Conservation (phyloP, 2,888 invertebrate species). For the Orthonychiurus folsomi region DNA sequence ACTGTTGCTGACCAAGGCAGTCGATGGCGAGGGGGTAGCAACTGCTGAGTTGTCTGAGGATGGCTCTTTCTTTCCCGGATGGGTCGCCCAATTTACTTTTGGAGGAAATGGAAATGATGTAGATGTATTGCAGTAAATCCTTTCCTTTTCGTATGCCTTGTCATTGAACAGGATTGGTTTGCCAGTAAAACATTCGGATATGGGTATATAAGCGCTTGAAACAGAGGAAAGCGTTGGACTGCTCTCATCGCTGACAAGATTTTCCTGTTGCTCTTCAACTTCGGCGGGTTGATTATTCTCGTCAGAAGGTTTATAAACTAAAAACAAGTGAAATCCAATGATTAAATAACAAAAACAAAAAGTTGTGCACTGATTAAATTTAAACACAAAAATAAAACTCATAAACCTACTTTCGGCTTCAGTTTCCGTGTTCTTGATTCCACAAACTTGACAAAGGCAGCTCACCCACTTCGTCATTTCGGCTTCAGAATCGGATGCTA, state of each 20-base stretch:
- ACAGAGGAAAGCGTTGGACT: slow-evolving; percentile 42
- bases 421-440: slow-evolving; percentile 36
- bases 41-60: slow-evolving; percentile 18
- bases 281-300: slow-evolving; percentile 8
- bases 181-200: slow-evolving; percentile 85
- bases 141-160: slow-evolving; percentile 24
- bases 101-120: slow-evolving; percentile 39
- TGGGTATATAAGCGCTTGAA: slow-evolving; percentile 81
- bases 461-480: slow-evolving; percentile 96
- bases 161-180: slow-evolving; percentile 42
- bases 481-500: slow-evolving; percentile 81
- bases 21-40: background rate
- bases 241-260: slow-evolving; percentile 32
- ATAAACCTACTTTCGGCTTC: slow-evolving; percentile 20
- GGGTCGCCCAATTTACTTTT: slow-evolving; percentile 40
- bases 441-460: slow-evolving; percentile 63
- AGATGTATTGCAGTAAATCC: slow-evolving; percentile 29
- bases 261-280: slow-evolving; percentile 14
- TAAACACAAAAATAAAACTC: slow-evolving; percentile 5
- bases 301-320: background rate
- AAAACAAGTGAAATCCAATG: background rate
- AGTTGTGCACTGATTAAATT: background rate
- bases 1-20: background rate
- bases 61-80: slow-evolving; percentile 28
- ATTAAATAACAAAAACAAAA: slow-evolving; percentile 7